Evolutionary conservation across 2,797 vertebrate genomes (phyloP).

Genomic region (Crocidura indochinensis): DNA sequence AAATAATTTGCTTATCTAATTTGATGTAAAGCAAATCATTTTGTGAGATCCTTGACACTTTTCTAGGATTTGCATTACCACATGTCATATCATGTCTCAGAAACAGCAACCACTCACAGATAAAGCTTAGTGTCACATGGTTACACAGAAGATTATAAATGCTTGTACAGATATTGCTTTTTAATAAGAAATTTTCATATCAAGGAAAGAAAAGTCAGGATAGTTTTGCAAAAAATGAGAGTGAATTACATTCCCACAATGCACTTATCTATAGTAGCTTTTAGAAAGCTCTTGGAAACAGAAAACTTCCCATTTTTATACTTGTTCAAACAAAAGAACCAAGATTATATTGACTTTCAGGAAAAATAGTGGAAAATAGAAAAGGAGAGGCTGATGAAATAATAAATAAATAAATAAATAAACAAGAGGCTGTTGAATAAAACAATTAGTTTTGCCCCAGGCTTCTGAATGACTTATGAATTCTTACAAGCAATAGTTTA

Average conservation of each 20-base stretch:
- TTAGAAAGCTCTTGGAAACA: slow-evolving; percentile 43
- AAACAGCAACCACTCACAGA: slow-evolving; percentile 62
- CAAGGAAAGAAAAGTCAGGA: not conserved
- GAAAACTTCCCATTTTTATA: not conserved
- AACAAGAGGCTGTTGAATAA: slow-evolving; percentile 89
- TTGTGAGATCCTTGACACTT: slow-evolving; percentile 59
- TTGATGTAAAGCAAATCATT: slow-evolving; percentile 55
- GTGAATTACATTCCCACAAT: not conserved
- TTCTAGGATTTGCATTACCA: slow-evolving; percentile 53
- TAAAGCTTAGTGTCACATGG: slow-evolving; percentile 52
- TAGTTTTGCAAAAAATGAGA: slow-evolving; percentile 19
- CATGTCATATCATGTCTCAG: slow-evolving; percentile 61
- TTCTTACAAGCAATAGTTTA: slow-evolving; percentile 90
- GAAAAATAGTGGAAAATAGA: slow-evolving; percentile 73
- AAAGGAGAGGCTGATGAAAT: slow-evolving; percentile 84
- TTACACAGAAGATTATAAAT: slow-evolving; percentile 37
- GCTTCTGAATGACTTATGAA: slow-evolving; percentile 87
- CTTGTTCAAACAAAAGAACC: slow-evolving; percentile 82
- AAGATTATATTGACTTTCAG: slow-evolving; percentile 84
- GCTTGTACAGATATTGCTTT: slow-evolving; percentile 32
- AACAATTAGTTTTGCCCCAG: slow-evolving; percentile 90
- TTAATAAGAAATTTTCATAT: slow-evolving; percentile 39
- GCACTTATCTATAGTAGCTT: slow-evolving; percentile 52
- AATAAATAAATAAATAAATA: slow-evolving; percentile 87
- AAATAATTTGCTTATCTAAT: slow-evolving; percentile 46